Percentiles rank a stretch among this genome's conserved stretches.
Evolutionary conservation across 2,888 invertebrate genomes (phyloP).

Genomic region (Lamproptera curius): DNA sequence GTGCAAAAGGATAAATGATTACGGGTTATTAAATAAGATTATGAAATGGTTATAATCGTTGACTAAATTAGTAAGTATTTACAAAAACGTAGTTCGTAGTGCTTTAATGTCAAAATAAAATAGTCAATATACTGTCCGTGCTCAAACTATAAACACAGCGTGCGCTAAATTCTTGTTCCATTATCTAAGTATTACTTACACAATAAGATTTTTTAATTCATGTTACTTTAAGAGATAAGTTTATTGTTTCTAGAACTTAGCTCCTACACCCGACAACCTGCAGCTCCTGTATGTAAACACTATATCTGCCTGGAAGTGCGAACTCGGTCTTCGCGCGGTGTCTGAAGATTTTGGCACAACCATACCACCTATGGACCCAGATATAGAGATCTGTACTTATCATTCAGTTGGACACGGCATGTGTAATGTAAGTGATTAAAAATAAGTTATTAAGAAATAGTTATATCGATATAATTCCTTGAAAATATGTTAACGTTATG

Average conservation of each 20-base stretch:
- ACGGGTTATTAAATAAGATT: too few species aligned
- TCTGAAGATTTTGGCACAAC: slow-evolving; percentile 9
- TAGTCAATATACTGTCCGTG: too few species aligned
- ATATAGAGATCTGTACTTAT: slow-evolving; percentile 31
- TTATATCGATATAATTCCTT: too few species aligned
- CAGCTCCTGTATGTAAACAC: slow-evolving; percentile 35
- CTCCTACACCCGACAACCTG: slow-evolving; percentile 26
- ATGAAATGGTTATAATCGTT: too few species aligned
- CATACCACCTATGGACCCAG: slow-evolving; percentile 25
- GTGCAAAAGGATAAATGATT: too few species aligned
- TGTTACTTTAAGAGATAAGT: not conserved
- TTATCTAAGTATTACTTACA: not conserved
- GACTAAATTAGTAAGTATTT: not conserved
- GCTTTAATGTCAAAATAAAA: too few species aligned
- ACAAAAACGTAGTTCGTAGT: too few species aligned
- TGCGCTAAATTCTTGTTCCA: not conserved
- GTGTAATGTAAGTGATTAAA: slow-evolving; percentile 33
- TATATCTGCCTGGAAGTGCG: slow-evolving; percentile 28
- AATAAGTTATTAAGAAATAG: too few species aligned
- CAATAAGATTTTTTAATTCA: not conserved
- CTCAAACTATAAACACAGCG: too few species aligned
- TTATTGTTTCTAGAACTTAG: not conserved
- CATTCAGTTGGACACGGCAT: slow-evolving; percentile 32
- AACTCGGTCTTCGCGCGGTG: slow-evolving; percentile 14
- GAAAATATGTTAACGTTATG: too few species aligned